A percentile compares a stretch with the other conserved stretches of the same genome.
Conservation (phyloP, 2,888 invertebrate genomes). For the Syrphus vitripennis region DNA sequence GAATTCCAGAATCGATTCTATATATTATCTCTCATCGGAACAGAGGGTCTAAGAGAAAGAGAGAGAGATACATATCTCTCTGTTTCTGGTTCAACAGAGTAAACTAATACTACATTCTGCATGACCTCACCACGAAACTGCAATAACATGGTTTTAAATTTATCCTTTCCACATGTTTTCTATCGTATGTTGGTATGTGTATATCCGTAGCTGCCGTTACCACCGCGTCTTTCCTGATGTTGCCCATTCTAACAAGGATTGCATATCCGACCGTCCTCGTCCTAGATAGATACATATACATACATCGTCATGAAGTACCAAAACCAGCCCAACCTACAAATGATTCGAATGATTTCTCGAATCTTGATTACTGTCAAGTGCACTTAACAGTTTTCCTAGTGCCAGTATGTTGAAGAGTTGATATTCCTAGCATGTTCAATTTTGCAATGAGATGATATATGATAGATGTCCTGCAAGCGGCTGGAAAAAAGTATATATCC, state of each 20-base stretch:
- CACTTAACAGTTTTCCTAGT: slow-evolving; percentile 68
- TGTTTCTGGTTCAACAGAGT: slow-evolving; percentile 15
- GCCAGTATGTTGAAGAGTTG: slow-evolving; percentile 55
- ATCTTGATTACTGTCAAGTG: slow-evolving; percentile 71
- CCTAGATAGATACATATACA: background rate
- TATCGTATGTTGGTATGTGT: slow-evolving; percentile 23
- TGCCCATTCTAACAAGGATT: background rate
- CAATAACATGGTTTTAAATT: slow-evolving; percentile 65
- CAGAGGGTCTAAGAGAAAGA: background rate
- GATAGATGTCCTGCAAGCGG: slow-evolving; percentile 58
- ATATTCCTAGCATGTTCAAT: slow-evolving; percentile 66
- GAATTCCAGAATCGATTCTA: slow-evolving; percentile 10
- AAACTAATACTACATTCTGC: slow-evolving; percentile 59
- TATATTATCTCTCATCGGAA: background rate
- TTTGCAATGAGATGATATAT: slow-evolving; percentile 49
- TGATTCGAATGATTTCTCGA: slow-evolving; percentile 66
- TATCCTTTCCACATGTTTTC: slow-evolving; percentile 53
- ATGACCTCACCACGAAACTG: slow-evolving; percentile 64
- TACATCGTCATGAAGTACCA: background rate
- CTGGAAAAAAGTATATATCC: slow-evolving; percentile 26
- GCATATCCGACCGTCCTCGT: background rate
- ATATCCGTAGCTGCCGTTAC: background rate
- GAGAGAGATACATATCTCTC: background rate
- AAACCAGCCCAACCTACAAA: slow-evolving; percentile 44
- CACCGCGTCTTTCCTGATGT: background rate